Base-by-base conservation (phyloP, 2,888 invertebrate genomes). In the Heliconius erato region DNA sequence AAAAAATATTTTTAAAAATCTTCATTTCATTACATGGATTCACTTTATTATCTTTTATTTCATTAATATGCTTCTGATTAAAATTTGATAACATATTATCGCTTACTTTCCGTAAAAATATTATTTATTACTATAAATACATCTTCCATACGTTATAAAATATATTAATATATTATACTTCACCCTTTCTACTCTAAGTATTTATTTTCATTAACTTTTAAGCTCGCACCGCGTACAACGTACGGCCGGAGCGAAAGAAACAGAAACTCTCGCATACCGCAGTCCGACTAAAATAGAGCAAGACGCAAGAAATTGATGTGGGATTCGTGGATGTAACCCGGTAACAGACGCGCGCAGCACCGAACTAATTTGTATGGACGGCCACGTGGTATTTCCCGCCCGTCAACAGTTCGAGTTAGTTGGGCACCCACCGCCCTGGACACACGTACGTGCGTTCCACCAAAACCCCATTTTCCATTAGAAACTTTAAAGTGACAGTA, bases 321-420 rank as follows among this genome's bases (percentile, higher is more conserved):
- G 83, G 79, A 81, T 81, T 81, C 59, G 82, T 82, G 54, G 82
- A 78, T 84, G 74, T 83, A 80, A 89, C 92, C 91, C 91, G 90
- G 94, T 92, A 93, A 93, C 92, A 91, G 91, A 92, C 93, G 89
- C 85, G 88, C 86, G 86, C 87, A 86, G 85, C 84, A 83, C 85
- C 68, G 82, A 68, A 84, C 80, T 54, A 69, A 84, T 78, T 77
- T 80, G 84, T 69, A 81, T 79, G 83, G 69, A 65, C 80, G 82
- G 80, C 85, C 87, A 87, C 85, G 87, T 87, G 87, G 86, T 80
- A 74, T 84, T 87, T 85, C 85, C 86, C 89, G 89, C 85, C 89
- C 87, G 87, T 81, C 79, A 84, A 74, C 85, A 74, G 83, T 84
- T 87, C 72, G 68, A 28, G 68, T 74, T 65, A 84, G 87, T 88